Evolutionary conservation across 92 coral and sea anemone genomes (phyloP).

Genomic region (Parazoanthus darwini): DNA sequence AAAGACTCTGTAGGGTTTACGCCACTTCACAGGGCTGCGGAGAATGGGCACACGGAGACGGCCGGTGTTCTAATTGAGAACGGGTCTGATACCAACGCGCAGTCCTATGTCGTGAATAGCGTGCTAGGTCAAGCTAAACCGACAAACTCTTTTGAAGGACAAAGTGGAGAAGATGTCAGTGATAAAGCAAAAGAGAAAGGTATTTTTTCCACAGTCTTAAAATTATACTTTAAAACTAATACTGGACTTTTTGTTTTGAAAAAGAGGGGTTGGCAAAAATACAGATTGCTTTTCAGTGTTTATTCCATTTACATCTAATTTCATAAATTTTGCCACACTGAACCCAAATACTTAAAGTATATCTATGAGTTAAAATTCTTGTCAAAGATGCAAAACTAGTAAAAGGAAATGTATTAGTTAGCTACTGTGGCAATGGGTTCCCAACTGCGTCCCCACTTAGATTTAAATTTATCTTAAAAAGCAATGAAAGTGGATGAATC

Average conservation of each 20-base stretch:
- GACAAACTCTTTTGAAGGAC: not conserved
- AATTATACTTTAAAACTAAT: not conserved
- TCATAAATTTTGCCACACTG: too few species aligned
- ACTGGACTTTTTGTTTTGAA: not conserved
- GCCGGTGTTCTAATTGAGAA: constrained; percentile 54
- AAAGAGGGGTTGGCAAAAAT: not conserved
- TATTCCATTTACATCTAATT: too few species aligned
- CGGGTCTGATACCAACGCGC: constrained; percentile 57
- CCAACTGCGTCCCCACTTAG: too few species aligned
- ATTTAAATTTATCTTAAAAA: too few species aligned
- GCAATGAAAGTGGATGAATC: too few species aligned
- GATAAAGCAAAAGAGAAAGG: constrained; percentile 2
- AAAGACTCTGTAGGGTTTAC: constrained; percentile 63
- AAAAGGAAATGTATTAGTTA: too few species aligned
- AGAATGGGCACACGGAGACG: constrained; percentile 58
- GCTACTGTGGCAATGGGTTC: too few species aligned
- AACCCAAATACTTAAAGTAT: too few species aligned
- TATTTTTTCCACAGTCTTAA: not conserved
- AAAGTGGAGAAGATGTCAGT: not conserved
- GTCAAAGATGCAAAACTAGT: too few species aligned
- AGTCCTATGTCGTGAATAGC: constrained; percentile 40
- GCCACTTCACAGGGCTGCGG: constrained; percentile 71
- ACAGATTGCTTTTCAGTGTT: too few species aligned
- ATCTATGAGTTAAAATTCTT: too few species aligned
- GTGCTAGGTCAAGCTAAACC: not conserved